Percentiles rank a stretch among this genome's conserved stretches.
Evolutionary conservation across 2,797 vertebrate species (phyloP).

Genomic region (Microchirus variegatus): DNA sequence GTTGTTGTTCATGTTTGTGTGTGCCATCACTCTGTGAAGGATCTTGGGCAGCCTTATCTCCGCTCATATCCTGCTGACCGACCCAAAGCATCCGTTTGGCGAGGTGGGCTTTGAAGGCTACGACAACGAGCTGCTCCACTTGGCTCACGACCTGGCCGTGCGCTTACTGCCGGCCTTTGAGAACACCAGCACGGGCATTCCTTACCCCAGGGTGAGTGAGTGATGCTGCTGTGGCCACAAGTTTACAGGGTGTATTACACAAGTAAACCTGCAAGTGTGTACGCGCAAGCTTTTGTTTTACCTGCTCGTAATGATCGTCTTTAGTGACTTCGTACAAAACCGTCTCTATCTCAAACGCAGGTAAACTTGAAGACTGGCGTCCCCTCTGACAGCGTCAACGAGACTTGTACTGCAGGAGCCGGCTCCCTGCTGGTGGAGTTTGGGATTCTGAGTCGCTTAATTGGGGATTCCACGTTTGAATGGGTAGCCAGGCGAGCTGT

Average conservation of each 20-base stretch:
- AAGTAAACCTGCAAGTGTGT: too few species aligned
- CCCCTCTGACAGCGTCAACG: slow-evolving; percentile 91
- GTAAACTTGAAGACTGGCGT: slow-evolving; percentile 96
- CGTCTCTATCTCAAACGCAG: slow-evolving; percentile 64
- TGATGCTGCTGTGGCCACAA: background rate
- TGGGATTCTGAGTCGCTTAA: slow-evolving; percentile 93
- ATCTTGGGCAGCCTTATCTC: slow-evolving; percentile 97
- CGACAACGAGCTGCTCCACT: slow-evolving; percentile 91
- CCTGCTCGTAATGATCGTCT: too few species aligned
- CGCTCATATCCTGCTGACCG: slow-evolving; percentile 95
- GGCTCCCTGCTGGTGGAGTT: slow-evolving; percentile 97
- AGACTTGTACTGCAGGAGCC: slow-evolving; percentile 95
- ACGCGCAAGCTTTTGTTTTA: background rate
- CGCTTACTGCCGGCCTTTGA: slow-evolving; percentile 96
- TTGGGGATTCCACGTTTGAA: slow-evolving; percentile 96
- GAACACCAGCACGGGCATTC: slow-evolving; percentile 97
- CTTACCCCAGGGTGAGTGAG: slow-evolving; percentile 94
- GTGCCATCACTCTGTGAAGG: slow-evolving; percentile 64
- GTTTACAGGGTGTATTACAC: background rate
- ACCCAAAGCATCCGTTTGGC: slow-evolving; percentile 93
- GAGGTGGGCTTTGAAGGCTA: slow-evolving; percentile 90
- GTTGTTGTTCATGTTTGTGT: too few species aligned
- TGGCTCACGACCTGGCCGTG: slow-evolving; percentile 95
- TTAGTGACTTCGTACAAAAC: background rate
- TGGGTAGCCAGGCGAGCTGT: slow-evolving; percentile 97